A percentile compares a stretch with the other conserved stretches of the same genome.
phyloP scores from a whole-genome alignment of 2,888 invertebrate species.

The Aporophyla lueneburgensis region DNA sequence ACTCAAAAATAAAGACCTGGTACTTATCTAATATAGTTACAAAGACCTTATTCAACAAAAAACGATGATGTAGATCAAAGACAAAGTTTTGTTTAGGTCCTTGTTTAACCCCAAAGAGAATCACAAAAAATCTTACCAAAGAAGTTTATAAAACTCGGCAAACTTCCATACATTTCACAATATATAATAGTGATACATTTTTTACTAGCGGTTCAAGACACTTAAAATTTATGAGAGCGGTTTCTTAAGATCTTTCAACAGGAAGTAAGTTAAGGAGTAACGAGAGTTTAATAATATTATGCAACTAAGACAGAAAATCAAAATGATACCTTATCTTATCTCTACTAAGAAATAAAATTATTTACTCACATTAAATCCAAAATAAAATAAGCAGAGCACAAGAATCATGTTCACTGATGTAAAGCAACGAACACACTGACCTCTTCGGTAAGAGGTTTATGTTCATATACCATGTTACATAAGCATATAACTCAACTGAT shows the following conservation, averaged over 20 bases:
- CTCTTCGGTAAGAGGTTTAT: slow-evolving; percentile 24
- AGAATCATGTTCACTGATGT: slow-evolving; percentile 68
- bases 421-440: slow-evolving; percentile 68
- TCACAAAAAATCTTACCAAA: neutral
- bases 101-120: neutral
- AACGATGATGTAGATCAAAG: neutral
- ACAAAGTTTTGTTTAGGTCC: neutral
- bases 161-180: neutral
- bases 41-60: neutral
- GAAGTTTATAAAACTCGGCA: too few species aligned
- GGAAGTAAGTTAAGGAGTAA: neutral
- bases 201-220: neutral
- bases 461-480: slow-evolving; percentile 59
- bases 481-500: slow-evolving; percentile 44
- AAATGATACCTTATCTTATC: neutral
- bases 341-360: slow-evolving; percentile 4
- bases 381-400: slow-evolving; percentile 57
- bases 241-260: slow-evolving; percentile 20
- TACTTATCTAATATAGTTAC: neutral
- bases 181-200: neutral
- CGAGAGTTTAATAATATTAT: neutral
- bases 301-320: neutral
- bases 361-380: slow-evolving; percentile 65
- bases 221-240: slow-evolving; percentile 18
- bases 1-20: too few species aligned